Evolutionary conservation across 2,888 invertebrate species (phyloP).

Genomic region (Criorhina ranunculi): DNA sequence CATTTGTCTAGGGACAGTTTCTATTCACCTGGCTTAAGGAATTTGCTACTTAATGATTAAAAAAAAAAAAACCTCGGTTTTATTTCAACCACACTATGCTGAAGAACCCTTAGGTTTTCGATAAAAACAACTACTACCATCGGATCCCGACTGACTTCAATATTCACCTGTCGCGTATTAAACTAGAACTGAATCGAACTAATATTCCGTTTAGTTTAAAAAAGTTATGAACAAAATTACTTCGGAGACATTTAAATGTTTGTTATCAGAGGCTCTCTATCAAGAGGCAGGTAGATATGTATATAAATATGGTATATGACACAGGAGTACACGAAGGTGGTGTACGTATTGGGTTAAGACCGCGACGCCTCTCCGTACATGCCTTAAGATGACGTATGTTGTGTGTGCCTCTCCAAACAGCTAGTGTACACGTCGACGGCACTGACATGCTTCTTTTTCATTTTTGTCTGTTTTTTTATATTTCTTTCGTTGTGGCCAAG

Average conservation of each 20-base stretch:
- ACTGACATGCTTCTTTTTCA: conserved; percentile 51
- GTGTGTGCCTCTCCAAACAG: conserved; percentile 21
- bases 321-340: conserved; percentile 26
- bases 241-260: conserved; percentile 58
- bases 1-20: conserved; percentile 80
- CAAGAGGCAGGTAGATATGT: conserved; percentile 46
- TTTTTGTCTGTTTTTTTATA: conserved; percentile 15
- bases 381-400: conserved; percentile 49
- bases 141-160: conserved; percentile 44
- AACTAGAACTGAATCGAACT: conserved; percentile 82
- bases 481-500: conserved; percentile 2
- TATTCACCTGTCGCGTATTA: conserved; percentile 84
- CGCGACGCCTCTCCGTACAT: conserved; percentile 11
- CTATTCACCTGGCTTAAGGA: conserved; percentile 84
- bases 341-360: conserved; percentile 9
- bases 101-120: neutral
- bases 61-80: neutral
- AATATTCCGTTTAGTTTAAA: conserved; percentile 82
- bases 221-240: conserved; percentile 76
- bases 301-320: conserved; percentile 16
- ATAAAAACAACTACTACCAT: neutral
- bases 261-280: conserved; percentile 71
- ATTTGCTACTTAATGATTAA: conserved; percentile 82
- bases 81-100: conserved; percentile 5
- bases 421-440: conserved; percentile 71